A percentile compares a stretch with the other conserved stretches of the same genome.
Conservation (phyloP, 2,113 vertebrate genomes). For the Fulmarus glacialis region DNA sequence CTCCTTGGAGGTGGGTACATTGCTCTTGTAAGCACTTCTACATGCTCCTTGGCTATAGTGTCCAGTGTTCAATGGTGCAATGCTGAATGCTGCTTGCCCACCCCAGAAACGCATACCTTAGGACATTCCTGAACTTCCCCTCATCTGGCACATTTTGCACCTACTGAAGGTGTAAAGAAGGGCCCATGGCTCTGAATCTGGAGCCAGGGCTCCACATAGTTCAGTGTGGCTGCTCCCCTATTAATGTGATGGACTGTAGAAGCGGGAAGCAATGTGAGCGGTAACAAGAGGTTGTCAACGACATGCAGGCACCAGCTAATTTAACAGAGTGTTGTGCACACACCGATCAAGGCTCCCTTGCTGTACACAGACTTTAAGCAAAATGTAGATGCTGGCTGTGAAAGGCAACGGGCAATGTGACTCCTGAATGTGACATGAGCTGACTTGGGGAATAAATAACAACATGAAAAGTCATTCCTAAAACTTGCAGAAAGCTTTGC, state of each 20-base stretch:
- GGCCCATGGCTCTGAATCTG: not conserved
- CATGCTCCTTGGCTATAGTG: fast-evolving
- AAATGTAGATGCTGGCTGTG: not conserved
- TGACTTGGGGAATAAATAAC: not conserved
- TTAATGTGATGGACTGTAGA: not conserved
- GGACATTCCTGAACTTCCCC: not conserved
- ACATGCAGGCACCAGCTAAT: not conserved
- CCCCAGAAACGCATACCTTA: not conserved
- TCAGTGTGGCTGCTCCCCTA: not conserved
- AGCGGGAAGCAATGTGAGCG: not conserved
- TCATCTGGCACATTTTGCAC: not conserved
- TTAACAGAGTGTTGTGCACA: not conserved
- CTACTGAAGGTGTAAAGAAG: not conserved
- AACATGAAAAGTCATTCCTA: not conserved
- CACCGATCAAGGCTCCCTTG: not conserved
- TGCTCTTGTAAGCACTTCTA: not conserved
- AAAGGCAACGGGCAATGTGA: not conserved
- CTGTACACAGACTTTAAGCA: not conserved
- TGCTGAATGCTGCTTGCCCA: not conserved
- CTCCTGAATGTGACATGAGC: not conserved
- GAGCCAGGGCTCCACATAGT: not conserved
- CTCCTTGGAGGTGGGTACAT: not conserved
- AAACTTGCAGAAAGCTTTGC: not conserved
- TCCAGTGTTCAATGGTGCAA: not conserved
- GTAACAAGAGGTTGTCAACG: not conserved